Percentiles rank a stretch among this genome's conserved stretches.
Evolutionary conservation across 1,140 invertebrate species (phyloP).

Genomic region (Drosophila rufa): DNA sequence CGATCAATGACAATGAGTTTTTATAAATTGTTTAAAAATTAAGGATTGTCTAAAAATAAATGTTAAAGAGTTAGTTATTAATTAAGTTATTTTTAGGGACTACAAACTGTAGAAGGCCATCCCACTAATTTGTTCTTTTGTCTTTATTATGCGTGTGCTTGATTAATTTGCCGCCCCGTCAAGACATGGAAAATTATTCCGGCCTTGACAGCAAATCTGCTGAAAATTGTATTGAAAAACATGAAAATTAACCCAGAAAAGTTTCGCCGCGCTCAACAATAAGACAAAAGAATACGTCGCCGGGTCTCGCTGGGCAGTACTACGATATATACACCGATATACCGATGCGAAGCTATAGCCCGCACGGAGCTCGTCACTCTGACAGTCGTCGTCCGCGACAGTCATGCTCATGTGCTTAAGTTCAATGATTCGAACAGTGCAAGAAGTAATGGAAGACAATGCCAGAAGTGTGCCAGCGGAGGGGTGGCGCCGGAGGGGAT

Average conservation of each 20-base stretch:
- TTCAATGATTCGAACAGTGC: constrained; percentile 63
- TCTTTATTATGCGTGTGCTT: constrained; percentile 54
- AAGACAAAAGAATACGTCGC: constrained; percentile 60
- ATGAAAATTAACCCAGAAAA: constrained; percentile 69
- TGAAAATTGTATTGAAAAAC: constrained; percentile 62
- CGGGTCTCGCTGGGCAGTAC: constrained; percentile 24
- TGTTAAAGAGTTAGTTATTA: not conserved
- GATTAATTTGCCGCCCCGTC: constrained; percentile 57
- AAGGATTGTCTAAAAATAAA: not conserved
- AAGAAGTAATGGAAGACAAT: constrained; percentile 46
- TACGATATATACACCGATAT: constrained; percentile 16
- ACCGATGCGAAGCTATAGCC: not conserved
- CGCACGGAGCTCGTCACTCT: constrained; percentile 24
- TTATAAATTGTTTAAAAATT: not conserved
- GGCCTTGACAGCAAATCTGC: constrained; percentile 62
- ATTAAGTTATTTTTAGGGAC: constrained; percentile 3
- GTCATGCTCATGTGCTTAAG: constrained; percentile 60
- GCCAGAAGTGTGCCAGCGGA: constrained; percentile 48
- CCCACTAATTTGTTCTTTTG: constrained; percentile 44
- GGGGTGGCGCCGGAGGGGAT: constrained; percentile 1
- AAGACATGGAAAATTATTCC: constrained; percentile 64
- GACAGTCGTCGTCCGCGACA: constrained; percentile 39
- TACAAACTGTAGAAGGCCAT: constrained; percentile 30
- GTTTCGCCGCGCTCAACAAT: constrained; percentile 52
- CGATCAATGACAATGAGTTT: not conserved